Base-by-base conservation (phyloP, 1,140 invertebrate species). In the Stratiolaelaps scimitus region DNA sequence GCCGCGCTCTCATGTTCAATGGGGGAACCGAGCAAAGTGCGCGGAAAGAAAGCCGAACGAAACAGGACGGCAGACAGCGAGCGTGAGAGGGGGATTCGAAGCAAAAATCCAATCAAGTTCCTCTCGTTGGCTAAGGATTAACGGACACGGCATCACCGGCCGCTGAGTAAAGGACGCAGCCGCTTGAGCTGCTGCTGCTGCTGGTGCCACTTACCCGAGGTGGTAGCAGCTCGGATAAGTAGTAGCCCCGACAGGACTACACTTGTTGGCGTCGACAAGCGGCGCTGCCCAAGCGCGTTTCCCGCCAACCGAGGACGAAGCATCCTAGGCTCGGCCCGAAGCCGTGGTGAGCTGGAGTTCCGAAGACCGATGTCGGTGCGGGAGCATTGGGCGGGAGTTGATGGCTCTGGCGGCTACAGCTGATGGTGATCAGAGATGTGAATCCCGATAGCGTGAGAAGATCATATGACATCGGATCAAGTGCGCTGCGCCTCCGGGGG, bases 31-130 rank as follows among this genome's bases (percentile, higher is more conserved):
- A 15, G 15, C 47, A 23, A 48, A 20, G 19, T 6, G 47, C 19
- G n/a, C 15, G 15, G 47, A 23, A 7, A 15, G 47, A 48, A 28
- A 23, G 19, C 4, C 47, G 19, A 4, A 28, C 15, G 4, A 48
- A 20, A 28, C 4, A 4, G 4, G 4, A 6, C 26, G 4, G 47
- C 47, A 7, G 47, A 23, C 47, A 6, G 19, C 47, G 7, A 20
- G 4, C 4, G 47, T 48, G 26, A 17, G 53, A 26, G 34, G 15
- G 15, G 53, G 53, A 60, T 60, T 17, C 23, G 17, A 60, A 26
- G 53, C 26, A 26, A 60, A 60, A 60, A 60, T 60, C 53, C 53
- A 60, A 60, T 60, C 53, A 60, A 26, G 53, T 60, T 60, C 26
- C 34, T 60, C 26, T 60, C 34, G 53, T 60, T 60, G 17, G 53